Conservation (phyloP, 1,140 invertebrate genomes). For the Chrysopa pallens region DNA sequence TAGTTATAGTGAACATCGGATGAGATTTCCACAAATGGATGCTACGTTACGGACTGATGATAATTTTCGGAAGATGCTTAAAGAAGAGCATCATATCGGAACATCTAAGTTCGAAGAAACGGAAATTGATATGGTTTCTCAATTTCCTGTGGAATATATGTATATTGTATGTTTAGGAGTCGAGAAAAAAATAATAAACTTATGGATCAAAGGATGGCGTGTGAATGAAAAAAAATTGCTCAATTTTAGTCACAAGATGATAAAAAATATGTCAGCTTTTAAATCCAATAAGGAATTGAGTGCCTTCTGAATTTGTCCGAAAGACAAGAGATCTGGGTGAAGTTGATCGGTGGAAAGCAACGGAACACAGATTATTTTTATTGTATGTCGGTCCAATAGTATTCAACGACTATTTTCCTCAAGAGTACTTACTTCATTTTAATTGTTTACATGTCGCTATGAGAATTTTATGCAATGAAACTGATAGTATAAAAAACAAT, state of each 20-base stretch:
- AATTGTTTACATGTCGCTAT: neutral
- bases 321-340: constrained; percentile 11
- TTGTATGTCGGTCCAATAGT: constrained; percentile 14
- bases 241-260: too few relatives aligned
- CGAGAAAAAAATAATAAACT: neutral
- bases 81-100: neutral
- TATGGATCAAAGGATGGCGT: neutral
- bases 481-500: constrained; percentile 2
- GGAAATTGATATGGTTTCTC: neutral
- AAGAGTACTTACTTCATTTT: neutral
- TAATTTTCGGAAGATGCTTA: too few relatives aligned
- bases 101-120: neutral
- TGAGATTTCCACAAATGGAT: neutral
- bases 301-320: constrained; percentile 11
- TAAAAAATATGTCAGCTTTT: too few relatives aligned
- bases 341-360: constrained; percentile 16
- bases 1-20: neutral
- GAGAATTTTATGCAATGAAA: constrained; percentile 1
- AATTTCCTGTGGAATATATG: neutral
- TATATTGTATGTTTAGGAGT: neutral
- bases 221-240: too few relatives aligned
- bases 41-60: too few relatives aligned
- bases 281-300: too few relatives aligned
- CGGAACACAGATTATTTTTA: constrained; percentile 15
- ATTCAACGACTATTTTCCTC: constrained; percentile 5